phyloP scores from a whole-genome alignment of 2,888 invertebrate genomes.

The Fragum sueziense region DNA sequence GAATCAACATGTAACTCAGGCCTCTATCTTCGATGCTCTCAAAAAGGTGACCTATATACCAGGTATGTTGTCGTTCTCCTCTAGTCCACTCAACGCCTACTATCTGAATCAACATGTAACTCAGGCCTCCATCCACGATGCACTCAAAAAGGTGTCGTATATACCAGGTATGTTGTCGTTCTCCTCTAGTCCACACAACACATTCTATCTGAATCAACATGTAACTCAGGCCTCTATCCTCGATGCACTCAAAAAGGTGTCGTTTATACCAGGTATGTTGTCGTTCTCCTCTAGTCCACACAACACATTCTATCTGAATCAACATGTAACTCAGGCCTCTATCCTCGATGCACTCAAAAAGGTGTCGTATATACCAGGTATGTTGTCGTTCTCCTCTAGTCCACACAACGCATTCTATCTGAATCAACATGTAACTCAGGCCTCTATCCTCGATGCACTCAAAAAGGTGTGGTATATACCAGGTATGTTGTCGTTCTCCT shows the following conservation, averaged over 20 bases:
- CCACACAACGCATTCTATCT: conserved; percentile 59
- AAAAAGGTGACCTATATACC: conserved; percentile 41
- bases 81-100: conserved; percentile 51
- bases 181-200: conserved; percentile 47
- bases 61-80: conserved; percentile 63
- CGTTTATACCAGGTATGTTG: conserved; percentile 59
- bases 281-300: too few relatives aligned
- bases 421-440: conserved; percentile 41
- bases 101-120: conserved; percentile 50
- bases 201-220: conserved; percentile 57
- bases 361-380: too few relatives aligned
- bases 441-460: conserved; percentile 47
- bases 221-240: conserved; percentile 36
- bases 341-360: too few relatives aligned
- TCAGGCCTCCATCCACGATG: conserved; percentile 41
- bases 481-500: conserved; percentile 63
- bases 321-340: too few relatives aligned
- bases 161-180: conserved; percentile 57
- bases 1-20: conserved; percentile 41
- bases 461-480: conserved; percentile 41
- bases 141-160: conserved; percentile 49
- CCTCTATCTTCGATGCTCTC: conserved; percentile 47
- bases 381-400: conserved; percentile 54
- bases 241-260: conserved; percentile 42
- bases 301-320: too few relatives aligned